Conservation (phyloP, 2,113 vertebrate species). For the Xiphophorus hellerii region DNA sequence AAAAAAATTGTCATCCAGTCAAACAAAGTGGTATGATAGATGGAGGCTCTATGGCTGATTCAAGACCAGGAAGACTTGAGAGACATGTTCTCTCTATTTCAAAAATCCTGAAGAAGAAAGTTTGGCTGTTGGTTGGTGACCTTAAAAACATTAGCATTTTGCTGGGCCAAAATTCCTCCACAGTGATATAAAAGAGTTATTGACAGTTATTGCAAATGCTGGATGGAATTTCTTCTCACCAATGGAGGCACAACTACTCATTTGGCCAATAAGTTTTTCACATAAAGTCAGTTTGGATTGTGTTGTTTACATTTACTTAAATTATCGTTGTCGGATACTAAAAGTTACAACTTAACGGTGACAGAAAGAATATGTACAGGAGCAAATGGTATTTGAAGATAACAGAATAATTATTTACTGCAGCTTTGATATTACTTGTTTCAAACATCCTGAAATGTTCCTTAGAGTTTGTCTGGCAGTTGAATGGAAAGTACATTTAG, state of each 20-base stretch:
- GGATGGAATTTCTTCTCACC: neutral
- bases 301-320: neutral
- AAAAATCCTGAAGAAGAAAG: neutral
- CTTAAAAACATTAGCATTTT: neutral
- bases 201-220: neutral
- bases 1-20: neutral
- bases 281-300: neutral
- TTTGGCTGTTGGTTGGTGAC: neutral
- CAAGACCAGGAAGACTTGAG: too few species aligned
- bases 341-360: neutral
- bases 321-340: neutral
- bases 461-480: neutral
- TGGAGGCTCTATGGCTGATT: too few species aligned
- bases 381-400: neutral
- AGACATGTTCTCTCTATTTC: neutral
- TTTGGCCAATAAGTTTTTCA: neutral
- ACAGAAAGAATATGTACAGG: neutral
- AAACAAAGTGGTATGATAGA: neutral
- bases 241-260: neutral
- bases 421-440: neutral
- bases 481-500: neutral
- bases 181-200: neutral
- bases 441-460: neutral
- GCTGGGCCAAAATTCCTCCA: neutral
- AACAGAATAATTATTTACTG: neutral